Conservation (phyloP, 2,797 vertebrate genomes). For the Helicolenus hilgendorfi region DNA sequence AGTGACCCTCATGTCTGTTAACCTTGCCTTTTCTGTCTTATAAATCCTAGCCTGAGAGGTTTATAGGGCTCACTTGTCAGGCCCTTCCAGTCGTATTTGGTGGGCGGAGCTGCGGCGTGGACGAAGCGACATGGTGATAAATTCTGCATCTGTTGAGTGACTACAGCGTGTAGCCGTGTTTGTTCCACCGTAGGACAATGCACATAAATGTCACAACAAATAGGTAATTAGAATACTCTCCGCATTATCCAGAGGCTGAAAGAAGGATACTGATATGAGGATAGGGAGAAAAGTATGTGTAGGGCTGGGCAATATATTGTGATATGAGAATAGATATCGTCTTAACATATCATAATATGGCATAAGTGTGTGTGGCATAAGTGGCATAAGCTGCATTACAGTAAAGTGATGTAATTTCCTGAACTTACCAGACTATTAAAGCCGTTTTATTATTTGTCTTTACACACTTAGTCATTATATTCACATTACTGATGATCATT, state of each 20-base stretch:
- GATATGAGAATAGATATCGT: background rate
- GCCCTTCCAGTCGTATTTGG: constrained; percentile 65
- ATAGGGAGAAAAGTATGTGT: background rate
- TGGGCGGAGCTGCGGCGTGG: constrained; percentile 69
- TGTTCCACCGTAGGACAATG: constrained; percentile 35
- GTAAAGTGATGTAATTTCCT: background rate
- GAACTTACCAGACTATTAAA: background rate
- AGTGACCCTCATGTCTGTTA: constrained; percentile 85
- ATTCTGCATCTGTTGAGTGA: constrained; percentile 66
- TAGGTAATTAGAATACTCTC: constrained; percentile 45
- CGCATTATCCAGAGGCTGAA: background rate
- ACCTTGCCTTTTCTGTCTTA: constrained; percentile 80
- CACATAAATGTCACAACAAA: constrained; percentile 52
- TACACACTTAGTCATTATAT: background rate
- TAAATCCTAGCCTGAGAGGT: constrained; percentile 80
- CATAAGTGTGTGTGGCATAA: too few species aligned
- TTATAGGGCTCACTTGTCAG: constrained; percentile 80
- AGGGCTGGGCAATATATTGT: background rate
- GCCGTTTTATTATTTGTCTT: background rate
- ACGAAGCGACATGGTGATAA: constrained; percentile 66
- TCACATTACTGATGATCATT: background rate
- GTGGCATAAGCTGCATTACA: too few species aligned
- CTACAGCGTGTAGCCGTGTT: constrained; percentile 14
- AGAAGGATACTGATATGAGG: background rate
- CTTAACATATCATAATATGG: background rate